Evolutionary conservation across 1,140 invertebrate species (phyloP), one percentile per base, ranked within the genome.

Genomic region (Drosophila ananassae): DNA sequence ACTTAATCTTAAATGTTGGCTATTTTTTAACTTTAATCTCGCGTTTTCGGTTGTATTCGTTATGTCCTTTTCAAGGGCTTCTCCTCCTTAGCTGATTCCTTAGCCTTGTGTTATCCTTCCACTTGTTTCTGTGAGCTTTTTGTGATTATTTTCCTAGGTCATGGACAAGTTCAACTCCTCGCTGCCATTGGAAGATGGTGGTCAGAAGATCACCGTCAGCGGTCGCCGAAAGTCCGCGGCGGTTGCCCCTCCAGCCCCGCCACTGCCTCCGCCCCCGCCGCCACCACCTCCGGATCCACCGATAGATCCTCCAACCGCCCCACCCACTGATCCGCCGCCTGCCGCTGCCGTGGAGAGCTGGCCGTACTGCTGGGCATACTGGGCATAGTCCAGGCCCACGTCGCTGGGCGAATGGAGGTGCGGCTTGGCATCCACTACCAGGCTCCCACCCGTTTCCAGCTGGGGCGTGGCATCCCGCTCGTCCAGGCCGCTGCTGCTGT

Each of bases 131-230:
- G 28, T 51, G 56, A 59, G 56, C 46, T 12, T 37, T 12, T 21
- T 44, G 17, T 21, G 41, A 44, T 21, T 28, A 37, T 37, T 37
- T 59, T 82, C 50, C 80, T 91, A 83, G 73, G 90, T 90, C 79
- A 91, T 91, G 54, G 90, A 90, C 75, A 91, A 77, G 79, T 91
- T 91, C 24, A 91, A 69, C 78, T 91, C 90, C 66, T 90, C 82
- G 67, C 85, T 90, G 58, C 85, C 84, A 55, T 91, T 91, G 69
- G 78, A 80, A 59, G 90, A 91, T 77, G 89, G 82, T 94, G 95
- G 96, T 97, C 96, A 97, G 94, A 97, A 97, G 94, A 97, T 96
- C 64, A 97, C 96, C 37, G 96, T 96, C 9, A 97, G 92, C 1
- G 96, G 96, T 83, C 96, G 93, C 58, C 96, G 93, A 91, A 96